phyloP scores from a whole-genome alignment of 1,140 invertebrate genomes.

The Probaryconus sp. region DNA sequence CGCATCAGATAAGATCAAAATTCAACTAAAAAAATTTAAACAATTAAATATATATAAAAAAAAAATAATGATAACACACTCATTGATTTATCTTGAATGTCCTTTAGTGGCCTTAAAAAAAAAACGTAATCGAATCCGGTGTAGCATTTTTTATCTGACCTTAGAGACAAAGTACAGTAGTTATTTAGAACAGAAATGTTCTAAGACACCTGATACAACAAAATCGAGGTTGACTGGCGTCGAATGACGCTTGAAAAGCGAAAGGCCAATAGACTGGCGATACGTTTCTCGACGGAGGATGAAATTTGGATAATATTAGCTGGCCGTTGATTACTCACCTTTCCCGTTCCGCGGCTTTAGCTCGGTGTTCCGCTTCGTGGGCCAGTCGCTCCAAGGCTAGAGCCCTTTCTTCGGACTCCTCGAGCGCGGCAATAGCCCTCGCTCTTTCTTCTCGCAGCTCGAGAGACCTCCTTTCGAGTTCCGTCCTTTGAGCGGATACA shows the following conservation, averaged over 20 bases:
- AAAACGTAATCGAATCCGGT: too few species aligned
- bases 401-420: constrained; percentile 93
- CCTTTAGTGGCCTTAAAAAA: too few species aligned
- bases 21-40: too few species aligned
- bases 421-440: constrained; percentile 85
- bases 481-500: constrained; percentile 89
- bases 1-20: too few species aligned
- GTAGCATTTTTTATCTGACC: too few species aligned
- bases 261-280: constrained; percentile 34
- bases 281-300: constrained; percentile 25
- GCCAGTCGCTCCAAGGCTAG: constrained; percentile 89
- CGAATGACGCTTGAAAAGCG: constrained; percentile 53
- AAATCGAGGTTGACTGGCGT: constrained; percentile 25
- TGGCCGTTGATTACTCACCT: constrained; percentile 73
- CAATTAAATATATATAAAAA: too few species aligned
- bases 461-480: constrained; percentile 88
- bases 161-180: too few species aligned
- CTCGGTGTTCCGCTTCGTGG: constrained; percentile 86
- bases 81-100: too few species aligned
- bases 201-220: not conserved
- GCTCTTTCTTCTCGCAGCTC: constrained; percentile 88
- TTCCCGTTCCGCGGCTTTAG: constrained; percentile 74
- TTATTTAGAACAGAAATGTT: not conserved
- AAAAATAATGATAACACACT: too few species aligned
- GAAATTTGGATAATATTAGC: constrained; percentile 38